Evolutionary conservation across 2,888 invertebrate genomes (phyloP), one percentile per base, ranked within the genome.

Genomic region (Apotomis capreana): DNA sequence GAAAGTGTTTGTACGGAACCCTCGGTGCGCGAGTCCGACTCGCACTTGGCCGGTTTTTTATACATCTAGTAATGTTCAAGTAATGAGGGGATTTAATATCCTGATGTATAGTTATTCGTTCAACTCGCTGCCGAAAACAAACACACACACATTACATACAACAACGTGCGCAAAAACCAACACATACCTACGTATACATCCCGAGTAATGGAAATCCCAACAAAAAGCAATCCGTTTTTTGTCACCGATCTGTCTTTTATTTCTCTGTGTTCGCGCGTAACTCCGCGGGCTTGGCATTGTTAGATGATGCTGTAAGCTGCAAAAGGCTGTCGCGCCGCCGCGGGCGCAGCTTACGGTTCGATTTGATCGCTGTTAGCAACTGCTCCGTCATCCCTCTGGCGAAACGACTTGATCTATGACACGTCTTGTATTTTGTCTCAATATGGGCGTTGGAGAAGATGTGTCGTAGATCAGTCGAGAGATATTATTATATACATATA

Each of bases 341-440:
- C 82, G 80, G 89, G 91, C 90, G 87, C 80, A 83, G 82, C 80
- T 80, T 84, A 84, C 81, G 10, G 79, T 85, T 86, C 92, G 89
- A 92, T 92, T 91, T 87, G 89, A 87, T 87, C 83, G 83, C 82
- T 81, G 88, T 92, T 91, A 88, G 84, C 81, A 80, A 79, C 79
- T 83, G 78, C 76, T 79, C 73, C 75, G 74, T 89, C 89, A 90
- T 90, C 88, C 83, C 80, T 78, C 74, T 77, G 78, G 84, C 79
- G 84, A 6, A 4, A 6, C 78, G 71, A 57, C 61, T 15, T 65
- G 6, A 5, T 5, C 40, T 40, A 40, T 6, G 40, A 40, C 44
- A 13, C 46, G 54, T 65, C 57, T 57, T 3, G 55, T 26, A 15
- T 64, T 61, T 26, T 61, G 46, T 26, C 46, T 46, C 40, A 60